phyloP scores from a whole-genome alignment of 1,140 invertebrate genomes.

The Rhagoletis zephyria region DNA sequence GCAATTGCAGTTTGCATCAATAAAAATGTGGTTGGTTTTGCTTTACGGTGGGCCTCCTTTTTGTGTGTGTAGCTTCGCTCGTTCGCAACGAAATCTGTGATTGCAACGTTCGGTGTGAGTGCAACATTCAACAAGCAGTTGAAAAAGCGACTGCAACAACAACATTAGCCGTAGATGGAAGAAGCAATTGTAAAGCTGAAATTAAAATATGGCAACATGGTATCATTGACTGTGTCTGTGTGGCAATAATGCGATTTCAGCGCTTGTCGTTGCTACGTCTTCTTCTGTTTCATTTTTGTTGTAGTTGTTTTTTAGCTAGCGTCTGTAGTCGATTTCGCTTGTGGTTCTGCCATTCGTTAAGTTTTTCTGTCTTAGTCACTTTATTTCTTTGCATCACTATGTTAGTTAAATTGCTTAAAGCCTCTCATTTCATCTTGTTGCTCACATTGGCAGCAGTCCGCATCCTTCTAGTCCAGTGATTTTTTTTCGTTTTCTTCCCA shows the following conservation, averaged over 20 bases:
- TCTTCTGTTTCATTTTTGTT: not conserved
- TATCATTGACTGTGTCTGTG: conserved; percentile 36
- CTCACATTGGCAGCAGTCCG: too few relatives aligned
- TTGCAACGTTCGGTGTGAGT: not conserved
- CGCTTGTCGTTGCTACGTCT: not conserved
- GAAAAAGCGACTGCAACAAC: not conserved
- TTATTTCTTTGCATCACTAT: not conserved
- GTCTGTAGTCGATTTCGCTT: not conserved
- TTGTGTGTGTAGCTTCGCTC: not conserved
- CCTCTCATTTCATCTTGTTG: too few relatives aligned
- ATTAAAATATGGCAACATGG: conserved; percentile 20
- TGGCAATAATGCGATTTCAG: conserved; percentile 2
- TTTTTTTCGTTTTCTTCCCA: too few relatives aligned
- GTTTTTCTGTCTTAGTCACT: not conserved
- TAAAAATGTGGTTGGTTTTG: conserved; percentile 19
- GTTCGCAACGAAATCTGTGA: not conserved
- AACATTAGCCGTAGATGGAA: not conserved
- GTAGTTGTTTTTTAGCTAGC: not conserved
- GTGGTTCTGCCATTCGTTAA: not conserved
- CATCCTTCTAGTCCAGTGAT: too few relatives aligned
- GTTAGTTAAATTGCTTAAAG: too few relatives aligned
- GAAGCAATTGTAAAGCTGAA: conserved; percentile 16
- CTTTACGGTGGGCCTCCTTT: not conserved
- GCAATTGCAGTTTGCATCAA: not conserved
- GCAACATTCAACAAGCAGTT: not conserved